phyloP scores from a whole-genome alignment of 2,113 vertebrate species.

The Panurus biarmicus region DNA sequence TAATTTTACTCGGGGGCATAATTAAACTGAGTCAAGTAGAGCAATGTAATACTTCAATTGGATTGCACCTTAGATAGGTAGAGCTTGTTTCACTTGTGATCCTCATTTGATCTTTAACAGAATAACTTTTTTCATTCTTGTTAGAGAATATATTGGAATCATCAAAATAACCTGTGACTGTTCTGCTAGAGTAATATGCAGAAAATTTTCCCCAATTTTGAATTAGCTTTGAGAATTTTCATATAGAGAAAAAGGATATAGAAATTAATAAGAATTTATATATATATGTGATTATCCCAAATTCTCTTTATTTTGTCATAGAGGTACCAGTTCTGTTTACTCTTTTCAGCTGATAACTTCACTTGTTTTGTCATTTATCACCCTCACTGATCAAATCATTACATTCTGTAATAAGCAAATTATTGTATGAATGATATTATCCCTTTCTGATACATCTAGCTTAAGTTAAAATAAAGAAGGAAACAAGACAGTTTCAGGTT shows the following conservation, averaged over 20 bases:
- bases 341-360: not conserved
- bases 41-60: not conserved
- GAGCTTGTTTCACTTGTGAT: constrained; percentile 1
- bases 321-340: not conserved
- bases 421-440: not conserved
- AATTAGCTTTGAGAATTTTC: not conserved
- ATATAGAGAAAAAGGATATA: not conserved
- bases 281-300: not conserved
- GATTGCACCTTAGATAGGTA: not conserved
- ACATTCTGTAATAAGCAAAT: not conserved
- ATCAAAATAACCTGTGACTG: not conserved
- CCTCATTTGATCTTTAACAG: not conserved
- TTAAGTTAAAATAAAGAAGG: not conserved
- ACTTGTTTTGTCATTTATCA: not conserved
- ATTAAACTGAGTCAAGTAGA: not conserved
- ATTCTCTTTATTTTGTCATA: not conserved
- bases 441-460: not conserved
- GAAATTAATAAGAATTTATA: not conserved
- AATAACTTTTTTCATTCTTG: not conserved
- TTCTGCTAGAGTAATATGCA: not conserved
- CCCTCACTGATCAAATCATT: not conserved
- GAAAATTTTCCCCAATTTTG: not conserved
- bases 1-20: not conserved
- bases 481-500: not conserved
- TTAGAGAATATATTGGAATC: not conserved